phyloP scores from a whole-genome alignment of 2,797 vertebrate genomes.

The Australoheros facetus region DNA sequence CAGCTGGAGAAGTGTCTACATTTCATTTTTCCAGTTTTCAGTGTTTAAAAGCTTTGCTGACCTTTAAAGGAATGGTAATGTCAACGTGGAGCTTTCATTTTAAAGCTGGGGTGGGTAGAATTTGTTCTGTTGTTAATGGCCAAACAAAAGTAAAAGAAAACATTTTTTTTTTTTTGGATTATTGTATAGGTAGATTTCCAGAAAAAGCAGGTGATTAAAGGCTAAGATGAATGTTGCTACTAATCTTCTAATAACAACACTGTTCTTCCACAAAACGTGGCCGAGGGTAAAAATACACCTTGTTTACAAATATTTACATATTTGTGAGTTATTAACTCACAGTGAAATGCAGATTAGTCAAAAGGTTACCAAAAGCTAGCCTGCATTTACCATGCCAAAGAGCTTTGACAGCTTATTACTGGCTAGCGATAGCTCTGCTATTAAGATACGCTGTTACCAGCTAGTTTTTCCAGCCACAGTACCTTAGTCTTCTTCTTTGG shows the following conservation, averaged over 20 bases:
- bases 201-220: neutral
- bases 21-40: neutral
- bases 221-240: neutral
- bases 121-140: neutral
- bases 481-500: neutral
- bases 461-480: neutral
- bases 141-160: neutral
- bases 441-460: neutral
- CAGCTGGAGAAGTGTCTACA: neutral
- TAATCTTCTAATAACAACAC: neutral
- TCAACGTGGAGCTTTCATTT: neutral
- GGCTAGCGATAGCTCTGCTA: neutral
- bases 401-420: neutral
- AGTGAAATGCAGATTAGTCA: neutral
- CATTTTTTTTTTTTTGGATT: too few relatives aligned
- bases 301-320: neutral
- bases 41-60: neutral
- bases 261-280: neutral
- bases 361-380: neutral
- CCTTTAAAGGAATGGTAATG: neutral
- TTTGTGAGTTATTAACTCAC: neutral
- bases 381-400: neutral
- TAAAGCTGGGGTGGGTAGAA: neutral
- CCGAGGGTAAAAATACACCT: neutral
- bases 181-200: neutral